These are phyloP conservation scores for Apostichopus japonicus DNA, from an alignment of 35 echinoderm and acorn worm species.

Conservation along the genomic window DNA sequence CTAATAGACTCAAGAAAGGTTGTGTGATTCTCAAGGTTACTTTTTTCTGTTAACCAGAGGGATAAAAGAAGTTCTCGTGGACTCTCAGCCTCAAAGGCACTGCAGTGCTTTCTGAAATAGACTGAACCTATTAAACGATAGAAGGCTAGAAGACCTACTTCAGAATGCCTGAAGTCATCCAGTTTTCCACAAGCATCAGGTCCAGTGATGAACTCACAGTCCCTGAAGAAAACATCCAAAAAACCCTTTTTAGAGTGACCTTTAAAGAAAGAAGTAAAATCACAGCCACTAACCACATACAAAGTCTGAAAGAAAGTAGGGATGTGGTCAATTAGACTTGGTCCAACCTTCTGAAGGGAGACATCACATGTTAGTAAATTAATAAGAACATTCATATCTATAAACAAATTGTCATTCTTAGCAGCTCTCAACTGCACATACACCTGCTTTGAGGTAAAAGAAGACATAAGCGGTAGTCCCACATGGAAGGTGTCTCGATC, in stretches of 20 bases:
- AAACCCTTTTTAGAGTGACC: background rate
- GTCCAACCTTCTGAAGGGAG: background rate
- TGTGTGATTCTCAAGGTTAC: background rate
- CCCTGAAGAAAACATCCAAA: constrained; percentile 5
- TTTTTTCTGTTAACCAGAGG: background rate
- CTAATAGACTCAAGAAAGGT: constrained; percentile 31
- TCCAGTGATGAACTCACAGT: constrained; percentile 51
- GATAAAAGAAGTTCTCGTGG: constrained; percentile 1
- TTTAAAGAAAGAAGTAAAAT: constrained; percentile 43
- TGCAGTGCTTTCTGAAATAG: constrained; percentile 43
- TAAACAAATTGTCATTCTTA: no score
- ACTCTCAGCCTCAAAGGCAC: constrained; percentile 18
- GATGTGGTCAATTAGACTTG: background rate
- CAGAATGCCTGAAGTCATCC: background rate
- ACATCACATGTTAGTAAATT: background rate
- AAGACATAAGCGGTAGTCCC: constrained; percentile 33
- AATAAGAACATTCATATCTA: background rate
- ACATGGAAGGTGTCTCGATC: constrained; percentile 50
- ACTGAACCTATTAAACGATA: constrained; percentile 46
- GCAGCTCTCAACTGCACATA: no score
- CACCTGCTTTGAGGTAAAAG: background rate
- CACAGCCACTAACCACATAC: constrained; percentile 47
- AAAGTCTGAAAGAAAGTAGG: background rate
- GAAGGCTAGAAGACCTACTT: constrained; percentile 33
- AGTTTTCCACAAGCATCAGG: background rate